Percentiles rank a stretch among this genome's conserved stretches.
Conservation (phyloP, 2,888 invertebrate genomes). For the Agrotis ipsilon region DNA sequence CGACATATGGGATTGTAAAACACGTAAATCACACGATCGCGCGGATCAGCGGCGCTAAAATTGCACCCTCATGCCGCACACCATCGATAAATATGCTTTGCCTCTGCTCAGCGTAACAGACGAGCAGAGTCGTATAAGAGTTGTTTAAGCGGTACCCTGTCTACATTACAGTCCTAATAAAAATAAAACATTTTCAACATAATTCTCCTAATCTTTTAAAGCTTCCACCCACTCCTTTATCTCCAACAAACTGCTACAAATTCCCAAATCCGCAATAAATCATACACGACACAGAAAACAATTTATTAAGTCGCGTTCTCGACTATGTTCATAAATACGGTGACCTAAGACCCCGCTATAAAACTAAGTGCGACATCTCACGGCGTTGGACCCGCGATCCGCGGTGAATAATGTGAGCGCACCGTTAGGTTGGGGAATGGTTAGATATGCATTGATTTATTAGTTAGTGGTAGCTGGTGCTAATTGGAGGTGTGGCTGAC, state of each 20-base stretch:
- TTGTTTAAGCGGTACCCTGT: too few species aligned
- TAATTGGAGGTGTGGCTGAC: slow-evolving; percentile 29
- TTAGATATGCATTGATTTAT: slow-evolving; percentile 44
- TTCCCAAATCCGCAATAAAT: slow-evolving; percentile 28
- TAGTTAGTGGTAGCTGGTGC: slow-evolving; percentile 15
- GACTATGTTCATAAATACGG: slow-evolving; percentile 55
- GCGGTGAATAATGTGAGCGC: slow-evolving; percentile 43
- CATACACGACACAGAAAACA: slow-evolving; percentile 38
- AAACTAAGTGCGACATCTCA: slow-evolving; percentile 60
- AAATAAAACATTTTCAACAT: too few species aligned
- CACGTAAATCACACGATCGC: too few species aligned
- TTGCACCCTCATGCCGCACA: too few species aligned
- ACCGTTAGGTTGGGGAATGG: slow-evolving; percentile 54
- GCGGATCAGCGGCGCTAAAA: too few species aligned
- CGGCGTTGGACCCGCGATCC: slow-evolving; percentile 26
- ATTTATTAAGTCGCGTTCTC: slow-evolving; percentile 49
- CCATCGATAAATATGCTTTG: too few species aligned
- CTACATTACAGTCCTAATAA: too few species aligned
- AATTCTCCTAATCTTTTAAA: neutral
- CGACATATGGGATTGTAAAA: too few species aligned
- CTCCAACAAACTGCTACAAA: slow-evolving; percentile 6
- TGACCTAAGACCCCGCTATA: slow-evolving; percentile 54
- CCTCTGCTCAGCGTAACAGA: too few species aligned
- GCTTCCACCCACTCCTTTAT: neutral
- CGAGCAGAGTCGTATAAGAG: too few species aligned